Evolutionary conservation across 2,113 vertebrate genomes (phyloP).

Genomic region (Macquaria australasica): DNA sequence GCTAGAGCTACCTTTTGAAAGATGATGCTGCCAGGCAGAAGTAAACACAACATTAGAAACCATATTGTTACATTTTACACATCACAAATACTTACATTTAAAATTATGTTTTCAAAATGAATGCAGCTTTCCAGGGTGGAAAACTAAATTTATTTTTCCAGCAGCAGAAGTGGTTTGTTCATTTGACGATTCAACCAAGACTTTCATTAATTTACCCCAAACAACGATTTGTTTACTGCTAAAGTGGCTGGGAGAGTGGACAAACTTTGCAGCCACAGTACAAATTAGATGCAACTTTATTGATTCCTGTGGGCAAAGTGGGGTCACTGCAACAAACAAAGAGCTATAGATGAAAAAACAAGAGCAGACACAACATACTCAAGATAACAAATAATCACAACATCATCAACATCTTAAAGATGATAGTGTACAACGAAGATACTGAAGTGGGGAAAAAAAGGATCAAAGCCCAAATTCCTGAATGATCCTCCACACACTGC

Average conservation of each 20-base stretch:
- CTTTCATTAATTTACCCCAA: constrained; percentile 66
- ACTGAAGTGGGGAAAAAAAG: background rate
- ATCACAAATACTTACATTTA: constrained; percentile 28
- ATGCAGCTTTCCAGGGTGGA: background rate
- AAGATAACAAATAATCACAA: constrained; percentile 15
- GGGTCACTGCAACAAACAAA: constrained; percentile 35
- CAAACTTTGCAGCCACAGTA: constrained; percentile 47
- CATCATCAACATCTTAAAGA: constrained; percentile 10
- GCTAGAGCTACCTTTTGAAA: constrained; percentile 1
- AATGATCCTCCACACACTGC: constrained; percentile 18
- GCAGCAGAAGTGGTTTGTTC: constrained; percentile 11
- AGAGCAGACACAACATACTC: background rate
- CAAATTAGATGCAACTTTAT: constrained; percentile 70
- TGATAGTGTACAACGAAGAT: constrained; percentile 3
- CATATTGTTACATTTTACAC: constrained; percentile 5
- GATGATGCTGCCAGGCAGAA: constrained; percentile 17
- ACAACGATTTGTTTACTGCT: constrained; percentile 61
- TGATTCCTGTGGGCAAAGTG: constrained; percentile 54
- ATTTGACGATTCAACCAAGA: constrained; percentile 40
- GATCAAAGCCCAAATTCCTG: constrained; percentile 9
- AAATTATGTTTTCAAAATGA: constrained; percentile 31
- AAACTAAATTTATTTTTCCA: constrained; percentile 31
- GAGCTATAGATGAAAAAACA: background rate
- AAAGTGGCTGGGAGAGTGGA: constrained; percentile 50
- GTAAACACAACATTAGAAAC: constrained; percentile 17